phyloP scores from a whole-genome alignment of 2,113 vertebrate species.

The Corythornis cristatus region DNA sequence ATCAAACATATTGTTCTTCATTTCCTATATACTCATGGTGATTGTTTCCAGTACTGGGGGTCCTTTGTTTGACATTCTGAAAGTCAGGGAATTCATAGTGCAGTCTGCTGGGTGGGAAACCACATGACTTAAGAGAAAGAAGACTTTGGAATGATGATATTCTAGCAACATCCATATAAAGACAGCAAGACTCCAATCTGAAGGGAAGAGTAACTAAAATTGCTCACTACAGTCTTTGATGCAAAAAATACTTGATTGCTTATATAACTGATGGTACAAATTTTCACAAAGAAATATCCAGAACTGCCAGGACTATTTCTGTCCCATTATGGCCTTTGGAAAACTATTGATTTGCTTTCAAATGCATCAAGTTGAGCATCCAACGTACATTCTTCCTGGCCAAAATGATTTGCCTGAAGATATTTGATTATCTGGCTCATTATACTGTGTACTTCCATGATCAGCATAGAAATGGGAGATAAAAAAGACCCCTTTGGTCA shows the following conservation, averaged over 20 bases:
- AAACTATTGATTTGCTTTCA: slow-evolving; percentile 56
- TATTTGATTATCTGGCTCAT: slow-evolving; percentile 61
- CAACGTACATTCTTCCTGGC: slow-evolving; percentile 24
- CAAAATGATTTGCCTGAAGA: slow-evolving; percentile 49
- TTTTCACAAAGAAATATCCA: slow-evolving; percentile 36
- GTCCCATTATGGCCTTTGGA: slow-evolving; percentile 61
- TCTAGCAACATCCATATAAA: slow-evolving; percentile 31
- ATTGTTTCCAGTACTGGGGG: neutral
- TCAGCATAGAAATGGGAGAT: slow-evolving; percentile 11
- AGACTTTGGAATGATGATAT: neutral
- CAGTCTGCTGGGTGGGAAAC: neutral
- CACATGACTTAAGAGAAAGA: neutral
- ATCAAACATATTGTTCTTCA: neutral
- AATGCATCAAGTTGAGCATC: slow-evolving; percentile 3
- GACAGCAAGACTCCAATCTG: slow-evolving; percentile 13
- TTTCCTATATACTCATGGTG: neutral
- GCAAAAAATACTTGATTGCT: slow-evolving; percentile 35
- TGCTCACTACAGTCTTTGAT: slow-evolving; percentile 45
- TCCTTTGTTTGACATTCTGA: neutral
- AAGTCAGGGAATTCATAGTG: neutral
- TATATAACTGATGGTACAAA: slow-evolving; percentile 41
- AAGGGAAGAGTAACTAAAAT: slow-evolving; percentile 55
- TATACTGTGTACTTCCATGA: slow-evolving; percentile 24
- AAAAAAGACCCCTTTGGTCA: neutral
- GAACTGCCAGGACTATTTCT: slow-evolving; percentile 66